phyloP scores from a whole-genome alignment of 2,888 invertebrate genomes.

The Nycteola revayana region DNA sequence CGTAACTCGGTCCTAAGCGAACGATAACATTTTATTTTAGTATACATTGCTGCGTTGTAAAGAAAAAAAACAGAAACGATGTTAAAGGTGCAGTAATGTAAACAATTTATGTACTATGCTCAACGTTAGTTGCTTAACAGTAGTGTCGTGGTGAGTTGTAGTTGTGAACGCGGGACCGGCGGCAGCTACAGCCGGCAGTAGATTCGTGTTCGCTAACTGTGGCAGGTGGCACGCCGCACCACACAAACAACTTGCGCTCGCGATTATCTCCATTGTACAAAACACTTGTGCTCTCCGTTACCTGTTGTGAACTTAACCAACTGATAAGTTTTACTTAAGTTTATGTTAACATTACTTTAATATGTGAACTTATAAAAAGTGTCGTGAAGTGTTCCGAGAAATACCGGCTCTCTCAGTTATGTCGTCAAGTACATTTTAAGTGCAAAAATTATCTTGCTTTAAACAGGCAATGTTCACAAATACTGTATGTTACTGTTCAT shows the following conservation, averaged over 20 bases:
- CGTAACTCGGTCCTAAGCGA: neutral
- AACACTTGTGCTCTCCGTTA: conserved; percentile 55
- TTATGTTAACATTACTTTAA: conserved; percentile 36
- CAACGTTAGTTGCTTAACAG: conserved; percentile 7
- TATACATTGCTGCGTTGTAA: conserved; percentile 38
- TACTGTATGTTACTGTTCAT: conserved; percentile 51
- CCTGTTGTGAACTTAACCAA: conserved; percentile 34
- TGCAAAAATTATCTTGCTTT: conserved; percentile 64
- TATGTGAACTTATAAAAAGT: conserved; percentile 61
- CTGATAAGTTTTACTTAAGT: conserved; percentile 34
- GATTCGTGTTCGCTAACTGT: conserved; percentile 65
- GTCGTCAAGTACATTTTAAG: conserved; percentile 69
- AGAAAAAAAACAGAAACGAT: neutral
- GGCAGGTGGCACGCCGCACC: conserved; percentile 70
- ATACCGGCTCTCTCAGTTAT: conserved; percentile 63
- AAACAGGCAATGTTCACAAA: conserved; percentile 55
- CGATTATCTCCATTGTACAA: conserved; percentile 69
- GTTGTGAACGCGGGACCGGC: conserved; percentile 60
- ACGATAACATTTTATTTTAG: conserved; percentile 1
- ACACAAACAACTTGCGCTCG: conserved; percentile 58
- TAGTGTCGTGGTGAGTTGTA: conserved; percentile 45
- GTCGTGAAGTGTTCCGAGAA: conserved; percentile 69
- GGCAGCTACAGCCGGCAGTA: conserved; percentile 66
- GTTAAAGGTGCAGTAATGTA: conserved; percentile 26
- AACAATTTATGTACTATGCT: conserved; percentile 1